phyloP scores from a whole-genome alignment of 2,797 vertebrate genomes.

The Podargus strigoides region DNA sequence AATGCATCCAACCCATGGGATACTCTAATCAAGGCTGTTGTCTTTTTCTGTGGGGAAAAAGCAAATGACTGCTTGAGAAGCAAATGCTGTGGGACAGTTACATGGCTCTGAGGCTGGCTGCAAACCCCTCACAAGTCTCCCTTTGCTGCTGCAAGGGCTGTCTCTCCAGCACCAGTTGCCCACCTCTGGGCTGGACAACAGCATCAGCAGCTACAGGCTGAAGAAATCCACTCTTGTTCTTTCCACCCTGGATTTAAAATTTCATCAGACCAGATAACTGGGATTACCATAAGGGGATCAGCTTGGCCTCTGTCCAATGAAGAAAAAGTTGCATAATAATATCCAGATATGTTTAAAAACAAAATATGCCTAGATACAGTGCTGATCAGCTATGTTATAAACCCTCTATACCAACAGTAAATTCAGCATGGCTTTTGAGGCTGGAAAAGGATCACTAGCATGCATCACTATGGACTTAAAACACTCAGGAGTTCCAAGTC shows the following conservation, averaged over 20 bases:
- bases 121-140: rapidly evolving
- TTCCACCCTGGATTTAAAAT: not conserved
- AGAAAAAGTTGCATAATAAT: not conserved
- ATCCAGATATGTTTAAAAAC: not conserved
- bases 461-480: not conserved
- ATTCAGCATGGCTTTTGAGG: not conserved
- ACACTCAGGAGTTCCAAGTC: not conserved
- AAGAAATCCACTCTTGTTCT: not conserved
- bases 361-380: not conserved
- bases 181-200: not conserved
- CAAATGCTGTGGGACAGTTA: not conserved
- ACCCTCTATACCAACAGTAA: not conserved
- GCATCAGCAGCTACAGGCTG: too few species aligned
- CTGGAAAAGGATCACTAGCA: not conserved
- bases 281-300: not conserved
- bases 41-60: not conserved
- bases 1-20: not conserved
- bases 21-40: not conserved
- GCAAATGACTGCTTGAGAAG: not conserved
- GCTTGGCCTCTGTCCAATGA: not conserved
- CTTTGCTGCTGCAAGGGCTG: not conserved
- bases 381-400: not conserved
- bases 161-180: not conserved
- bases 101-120: not conserved
- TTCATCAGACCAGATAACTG: not conserved